Evolutionary conservation across 1,140 invertebrate genomes (phyloP).

Genomic region (Marisa cornuarietis): DNA sequence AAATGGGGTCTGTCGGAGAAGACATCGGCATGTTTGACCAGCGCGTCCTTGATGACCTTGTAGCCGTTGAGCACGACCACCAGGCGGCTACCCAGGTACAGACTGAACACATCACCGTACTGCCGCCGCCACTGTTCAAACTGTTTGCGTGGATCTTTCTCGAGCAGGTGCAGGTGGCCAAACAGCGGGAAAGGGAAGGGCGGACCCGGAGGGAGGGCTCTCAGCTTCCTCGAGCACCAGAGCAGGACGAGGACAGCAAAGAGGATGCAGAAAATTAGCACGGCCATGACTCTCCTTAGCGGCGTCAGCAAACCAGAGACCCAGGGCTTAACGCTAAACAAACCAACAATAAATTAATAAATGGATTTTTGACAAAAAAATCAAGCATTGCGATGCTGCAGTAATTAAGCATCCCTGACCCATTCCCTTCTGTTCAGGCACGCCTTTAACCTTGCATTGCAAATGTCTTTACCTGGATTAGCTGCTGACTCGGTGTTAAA

Average conservation of each 20-base stretch:
- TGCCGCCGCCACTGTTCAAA: constrained; percentile 18
- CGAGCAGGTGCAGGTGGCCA: constrained; percentile 77
- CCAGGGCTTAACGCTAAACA: too few species aligned
- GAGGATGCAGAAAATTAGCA: too few species aligned
- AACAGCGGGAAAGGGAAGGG: constrained; percentile 69
- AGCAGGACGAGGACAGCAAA: too few species aligned
- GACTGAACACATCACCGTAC: constrained; percentile 33
- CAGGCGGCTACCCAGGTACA: constrained; percentile 22
- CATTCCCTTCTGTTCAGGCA: constrained; percentile 22
- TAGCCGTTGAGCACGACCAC: constrained; percentile 34
- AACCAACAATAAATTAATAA: too few species aligned
- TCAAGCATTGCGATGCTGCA: too few species aligned
- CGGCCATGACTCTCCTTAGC: too few species aligned
- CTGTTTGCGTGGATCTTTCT: constrained; percentile 74
- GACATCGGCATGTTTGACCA: constrained; percentile 29
- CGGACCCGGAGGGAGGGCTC: too few species aligned
- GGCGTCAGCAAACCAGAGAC: too few species aligned
- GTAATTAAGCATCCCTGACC: constrained; percentile 62
- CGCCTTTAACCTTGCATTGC: not conserved
- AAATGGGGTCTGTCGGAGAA: constrained; percentile 29
- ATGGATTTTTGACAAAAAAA: too few species aligned
- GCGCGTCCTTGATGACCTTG: constrained; percentile 30
- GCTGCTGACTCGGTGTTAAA: too few species aligned
- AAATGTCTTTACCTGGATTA: too few species aligned
- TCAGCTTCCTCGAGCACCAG: too few species aligned